These are phyloP conservation scores for Anticlea derivata DNA, from an alignment of 2,888 invertebrate genomes.

Conservation along the genomic window DNA sequence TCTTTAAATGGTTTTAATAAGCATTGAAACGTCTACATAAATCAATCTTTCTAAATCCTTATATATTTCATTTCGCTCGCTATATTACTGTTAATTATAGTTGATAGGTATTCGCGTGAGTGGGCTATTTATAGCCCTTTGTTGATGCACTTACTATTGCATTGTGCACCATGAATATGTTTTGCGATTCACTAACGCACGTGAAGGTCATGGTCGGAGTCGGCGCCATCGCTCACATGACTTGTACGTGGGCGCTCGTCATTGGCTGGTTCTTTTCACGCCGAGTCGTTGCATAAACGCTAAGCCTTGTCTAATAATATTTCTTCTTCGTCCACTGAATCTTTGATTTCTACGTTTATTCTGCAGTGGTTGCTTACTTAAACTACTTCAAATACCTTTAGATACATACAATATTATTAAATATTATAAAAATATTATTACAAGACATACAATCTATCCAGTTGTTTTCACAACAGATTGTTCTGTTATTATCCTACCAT, in stretches of 20 bases:
- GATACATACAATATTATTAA: too few species aligned
- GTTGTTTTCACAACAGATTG: too few species aligned
- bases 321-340: constrained; percentile 9
- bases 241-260: constrained; percentile 57
- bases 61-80: background rate
- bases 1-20: too few species aligned
- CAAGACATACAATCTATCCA: too few species aligned
- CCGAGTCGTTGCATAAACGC: constrained; percentile 44
- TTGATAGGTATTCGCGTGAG: constrained; percentile 28
- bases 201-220: constrained; percentile 71
- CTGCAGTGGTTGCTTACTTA: too few species aligned
- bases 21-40: background rate
- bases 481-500: too few species aligned
- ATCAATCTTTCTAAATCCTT: background rate
- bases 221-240: constrained; percentile 69
- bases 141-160: constrained; percentile 38
- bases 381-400: too few species aligned
- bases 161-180: constrained; percentile 49
- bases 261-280: constrained; percentile 60
- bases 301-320: constrained; percentile 13
- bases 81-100: constrained; percentile 36
- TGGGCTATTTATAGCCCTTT: constrained; percentile 47
- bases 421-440: too few species aligned
- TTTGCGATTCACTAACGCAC: constrained; percentile 53
- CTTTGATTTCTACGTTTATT: constrained; percentile 3